Evolutionary conservation across 2,888 invertebrate genomes (phyloP), one percentile per base, ranked within the genome.

Genomic region (Rhyacophila evoluta): DNA sequence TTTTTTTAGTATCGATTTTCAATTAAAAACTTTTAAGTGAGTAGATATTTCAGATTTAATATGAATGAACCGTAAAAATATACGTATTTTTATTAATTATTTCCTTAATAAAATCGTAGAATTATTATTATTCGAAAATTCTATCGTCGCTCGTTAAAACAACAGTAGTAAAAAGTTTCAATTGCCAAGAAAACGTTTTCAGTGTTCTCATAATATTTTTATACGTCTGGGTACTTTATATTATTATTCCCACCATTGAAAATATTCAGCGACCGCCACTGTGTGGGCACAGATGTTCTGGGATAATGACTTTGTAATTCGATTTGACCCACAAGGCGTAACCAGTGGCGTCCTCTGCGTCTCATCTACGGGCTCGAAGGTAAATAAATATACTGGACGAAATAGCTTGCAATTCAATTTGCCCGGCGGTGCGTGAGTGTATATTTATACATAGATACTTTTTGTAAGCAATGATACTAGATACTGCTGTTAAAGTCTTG

Each of bases 221-320:
- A n/a, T n/a, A n/a, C n/a, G n/a, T n/a, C n/a, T n/a, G n/a, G n/a
- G n/a, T n/a, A n/a, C n/a, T n/a, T 29, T 36, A 67, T 33, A 37
- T 19, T 69, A 37, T 15, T 69, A 29, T 15, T n/a, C 38, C 72
- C 72, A 36, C 72, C n/a, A 12, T 36, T 33, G 19, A 25, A 68
- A 25, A 74, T 55, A 55, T 19, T 55, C 55, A 55, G 19, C 19
- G 15, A n/a, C 15, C 39, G 33, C 72, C 19, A 69, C 33, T 12
- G 25, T 10, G 73, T 28, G 68, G 37, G 19, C 37, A 37, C 81
- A 81, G 81, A 81, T 81, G 81, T 76, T 77, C 33, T n/a, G 55
- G 69, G 72, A 81, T 81, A 81, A 81, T 81, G 81, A 78, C 78
- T 79, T 78, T 72, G 77, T 81, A 81, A 81, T 81, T 79, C 74